These are phyloP conservation scores for Sus cebifrons DNA, from an alignment of 2,797 vertebrate species.

Conservation along the genomic window DNA sequence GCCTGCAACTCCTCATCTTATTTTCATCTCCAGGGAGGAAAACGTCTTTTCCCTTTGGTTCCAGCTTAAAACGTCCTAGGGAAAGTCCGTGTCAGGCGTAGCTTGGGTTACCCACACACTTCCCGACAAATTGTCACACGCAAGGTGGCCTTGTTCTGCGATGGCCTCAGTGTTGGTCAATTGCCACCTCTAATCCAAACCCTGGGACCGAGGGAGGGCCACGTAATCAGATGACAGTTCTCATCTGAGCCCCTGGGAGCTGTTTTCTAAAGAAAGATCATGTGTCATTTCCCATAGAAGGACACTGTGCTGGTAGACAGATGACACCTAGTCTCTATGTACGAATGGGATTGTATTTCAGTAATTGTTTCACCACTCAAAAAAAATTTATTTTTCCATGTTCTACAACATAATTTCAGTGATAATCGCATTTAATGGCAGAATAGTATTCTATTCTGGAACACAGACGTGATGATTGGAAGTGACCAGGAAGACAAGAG, in stretches of 20 bases:
- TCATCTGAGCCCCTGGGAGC: neutral
- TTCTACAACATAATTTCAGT: neutral
- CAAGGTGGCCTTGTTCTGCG: neutral
- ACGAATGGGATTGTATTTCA: neutral
- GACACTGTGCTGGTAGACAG: neutral
- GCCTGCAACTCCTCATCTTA: neutral
- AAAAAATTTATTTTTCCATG: neutral
- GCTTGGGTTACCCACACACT: neutral
- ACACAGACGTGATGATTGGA: neutral
- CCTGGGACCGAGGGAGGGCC: neutral
- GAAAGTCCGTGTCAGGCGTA: neutral
- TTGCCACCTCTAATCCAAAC: neutral
- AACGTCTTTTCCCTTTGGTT: neutral
- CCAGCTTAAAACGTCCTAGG: neutral
- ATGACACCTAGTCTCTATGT: neutral
- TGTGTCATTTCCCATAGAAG: neutral
- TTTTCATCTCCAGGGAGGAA: neutral
- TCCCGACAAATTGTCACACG: neutral
- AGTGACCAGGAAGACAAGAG: neutral
- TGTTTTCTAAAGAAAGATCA: neutral
- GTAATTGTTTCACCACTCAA: neutral
- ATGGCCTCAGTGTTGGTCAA: neutral
- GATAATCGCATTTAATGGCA: neutral
- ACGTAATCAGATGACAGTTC: neutral
- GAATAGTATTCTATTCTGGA: neutral